phyloP scores from a whole-genome alignment of 2,797 vertebrate species.

The Anguilla marmorata region DNA sequence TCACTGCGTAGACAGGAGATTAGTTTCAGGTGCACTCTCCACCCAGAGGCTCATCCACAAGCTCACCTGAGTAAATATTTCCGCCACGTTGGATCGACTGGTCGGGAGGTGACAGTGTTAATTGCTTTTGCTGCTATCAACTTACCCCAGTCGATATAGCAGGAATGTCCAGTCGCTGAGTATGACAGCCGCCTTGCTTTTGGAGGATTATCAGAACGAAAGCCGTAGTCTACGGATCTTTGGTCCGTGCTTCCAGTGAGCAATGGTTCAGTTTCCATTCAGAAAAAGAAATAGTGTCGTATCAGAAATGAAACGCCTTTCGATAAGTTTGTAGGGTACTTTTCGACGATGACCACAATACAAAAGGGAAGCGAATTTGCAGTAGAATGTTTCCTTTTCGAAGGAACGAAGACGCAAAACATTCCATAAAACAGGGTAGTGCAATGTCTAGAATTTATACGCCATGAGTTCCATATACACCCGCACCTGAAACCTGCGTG shows the following conservation, averaged over 20 bases:
- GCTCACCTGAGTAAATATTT: background rate
- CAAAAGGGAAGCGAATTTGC: background rate
- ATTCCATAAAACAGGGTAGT: background rate
- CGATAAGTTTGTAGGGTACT: background rate
- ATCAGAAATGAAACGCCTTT: background rate
- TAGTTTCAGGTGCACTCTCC: background rate
- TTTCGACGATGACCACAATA: background rate
- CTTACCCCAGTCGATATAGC: constrained; percentile 54
- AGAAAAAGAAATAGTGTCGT: constrained; percentile 8
- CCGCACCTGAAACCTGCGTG: background rate
- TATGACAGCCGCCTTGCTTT: constrained; percentile 42
- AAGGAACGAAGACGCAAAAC: background rate
- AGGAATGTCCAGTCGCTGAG: constrained; percentile 26
- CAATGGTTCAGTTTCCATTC: constrained; percentile 68
- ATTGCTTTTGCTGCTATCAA: background rate
- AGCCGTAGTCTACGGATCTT: constrained; percentile 44
- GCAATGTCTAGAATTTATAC: background rate
- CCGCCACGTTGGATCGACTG: background rate
- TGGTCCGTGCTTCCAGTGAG: constrained; percentile 45
- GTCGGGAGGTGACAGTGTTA: background rate
- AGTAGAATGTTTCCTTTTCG: background rate
- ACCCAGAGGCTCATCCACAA: background rate
- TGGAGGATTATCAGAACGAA: constrained; percentile 23
- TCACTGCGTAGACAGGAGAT: background rate
- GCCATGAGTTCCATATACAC: background rate